Evolutionary conservation across 2,113 vertebrate species (phyloP).

Genomic region (Dromaius novaehollandiae): DNA sequence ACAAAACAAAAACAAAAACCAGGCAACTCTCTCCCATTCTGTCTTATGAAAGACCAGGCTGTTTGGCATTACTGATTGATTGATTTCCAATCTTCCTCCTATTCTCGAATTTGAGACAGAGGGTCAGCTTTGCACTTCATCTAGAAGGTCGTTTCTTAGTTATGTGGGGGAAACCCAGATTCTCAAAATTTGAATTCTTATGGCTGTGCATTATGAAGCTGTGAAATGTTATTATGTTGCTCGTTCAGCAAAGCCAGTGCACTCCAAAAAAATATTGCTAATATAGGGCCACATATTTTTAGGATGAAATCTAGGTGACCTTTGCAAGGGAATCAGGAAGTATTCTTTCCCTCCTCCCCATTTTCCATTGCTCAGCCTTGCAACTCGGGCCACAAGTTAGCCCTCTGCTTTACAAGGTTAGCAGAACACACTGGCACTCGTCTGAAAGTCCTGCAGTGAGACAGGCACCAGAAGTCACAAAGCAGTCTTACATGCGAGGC

Average conservation of each 20-base stretch:
- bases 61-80: neutral
- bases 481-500: neutral
- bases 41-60: neutral
- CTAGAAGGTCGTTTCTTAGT: neutral
- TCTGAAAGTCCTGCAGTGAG: neutral
- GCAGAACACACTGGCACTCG: neutral
- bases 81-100: neutral
- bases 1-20: neutral
- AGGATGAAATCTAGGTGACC: rapidly evolving
- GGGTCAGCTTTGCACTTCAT: neutral
- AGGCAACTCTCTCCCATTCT: neutral
- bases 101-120: neutral
- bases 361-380: neutral
- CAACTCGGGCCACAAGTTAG: neutral
- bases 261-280: neutral
- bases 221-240: neutral
- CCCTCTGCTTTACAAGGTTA: neutral
- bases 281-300: neutral
- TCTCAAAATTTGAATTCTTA: neutral
- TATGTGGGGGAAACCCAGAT: neutral
- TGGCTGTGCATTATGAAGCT: too few relatives aligned
- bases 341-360: neutral
- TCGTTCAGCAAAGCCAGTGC: neutral
- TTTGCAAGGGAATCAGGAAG: neutral
- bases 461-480: neutral